Evolutionary conservation across 2,113 vertebrate species (phyloP).

Genomic region (Pangasianodon hypophthalmus): DNA sequence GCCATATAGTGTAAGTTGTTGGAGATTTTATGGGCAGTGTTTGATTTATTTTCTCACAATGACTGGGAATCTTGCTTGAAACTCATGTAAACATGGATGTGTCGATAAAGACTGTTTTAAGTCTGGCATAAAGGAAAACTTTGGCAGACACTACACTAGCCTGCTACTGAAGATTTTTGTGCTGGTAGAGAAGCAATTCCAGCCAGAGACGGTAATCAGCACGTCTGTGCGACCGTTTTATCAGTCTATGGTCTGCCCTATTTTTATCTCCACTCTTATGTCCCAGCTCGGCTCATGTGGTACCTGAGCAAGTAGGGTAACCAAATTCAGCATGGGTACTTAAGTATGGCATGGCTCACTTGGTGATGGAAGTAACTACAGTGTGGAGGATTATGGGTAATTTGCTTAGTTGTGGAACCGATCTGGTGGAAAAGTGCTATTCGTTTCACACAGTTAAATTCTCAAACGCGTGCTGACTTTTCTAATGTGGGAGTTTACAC

Average conservation of each 20-base stretch:
- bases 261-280: neutral
- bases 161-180: neutral
- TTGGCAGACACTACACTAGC: neutral
- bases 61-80: neutral
- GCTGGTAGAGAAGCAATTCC: neutral
- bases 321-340: neutral
- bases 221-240: neutral
- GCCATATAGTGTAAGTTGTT: neutral
- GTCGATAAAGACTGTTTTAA: neutral
- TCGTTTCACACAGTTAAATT: slow-evolving; percentile 5
- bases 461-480: slow-evolving; percentile 17
- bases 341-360: neutral
- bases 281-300: neutral
- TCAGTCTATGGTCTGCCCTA: neutral
- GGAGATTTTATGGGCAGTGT: neutral
- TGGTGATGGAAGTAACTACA: neutral
- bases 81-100: neutral
- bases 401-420: neutral
- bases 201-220: neutral
- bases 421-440: neutral
- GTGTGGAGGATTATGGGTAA: neutral
- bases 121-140: neutral
- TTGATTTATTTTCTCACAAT: neutral
- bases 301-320: neutral
- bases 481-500: neutral